These are phyloP conservation scores for Zootermopsis nevadensis DNA, from an alignment of 2,888 invertebrate genomes.

Conservation along the genomic window DNA sequence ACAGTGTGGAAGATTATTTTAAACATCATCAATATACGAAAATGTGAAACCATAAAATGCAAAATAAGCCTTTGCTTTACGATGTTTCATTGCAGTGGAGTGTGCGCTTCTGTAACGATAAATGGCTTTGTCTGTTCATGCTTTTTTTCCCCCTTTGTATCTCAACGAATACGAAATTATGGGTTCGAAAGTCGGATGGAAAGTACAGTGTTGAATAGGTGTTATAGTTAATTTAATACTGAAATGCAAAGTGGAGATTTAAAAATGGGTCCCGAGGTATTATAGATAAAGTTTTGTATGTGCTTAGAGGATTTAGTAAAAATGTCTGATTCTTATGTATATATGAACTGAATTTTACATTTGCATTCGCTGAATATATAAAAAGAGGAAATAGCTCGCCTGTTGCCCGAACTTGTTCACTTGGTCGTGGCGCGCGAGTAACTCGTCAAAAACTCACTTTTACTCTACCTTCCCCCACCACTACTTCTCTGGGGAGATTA, in stretches of 20 bases:
- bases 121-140: no score
- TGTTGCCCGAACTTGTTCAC: not conserved
- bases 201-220: not conserved
- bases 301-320: conserved; percentile 9
- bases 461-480: not conserved
- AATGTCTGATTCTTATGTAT: not conserved
- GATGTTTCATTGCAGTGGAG: no score
- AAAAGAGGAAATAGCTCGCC: not conserved
- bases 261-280: not conserved
- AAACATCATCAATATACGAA: no score
- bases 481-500: not conserved
- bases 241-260: not conserved
- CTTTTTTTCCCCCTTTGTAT: no score
- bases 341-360: conserved; percentile 1
- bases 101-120: no score
- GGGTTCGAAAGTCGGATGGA: no score
- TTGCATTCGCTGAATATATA: not conserved
- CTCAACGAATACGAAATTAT: no score
- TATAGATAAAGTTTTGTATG: not conserved
- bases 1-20: no score
- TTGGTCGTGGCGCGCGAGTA: not conserved
- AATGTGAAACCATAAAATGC: no score
- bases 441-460: conserved; percentile 1
- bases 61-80: no score
- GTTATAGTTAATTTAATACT: not conserved